These are phyloP conservation scores for Adrianichthys oophorus DNA, from an alignment of 2,797 vertebrate species.

Conservation along the genomic window DNA sequence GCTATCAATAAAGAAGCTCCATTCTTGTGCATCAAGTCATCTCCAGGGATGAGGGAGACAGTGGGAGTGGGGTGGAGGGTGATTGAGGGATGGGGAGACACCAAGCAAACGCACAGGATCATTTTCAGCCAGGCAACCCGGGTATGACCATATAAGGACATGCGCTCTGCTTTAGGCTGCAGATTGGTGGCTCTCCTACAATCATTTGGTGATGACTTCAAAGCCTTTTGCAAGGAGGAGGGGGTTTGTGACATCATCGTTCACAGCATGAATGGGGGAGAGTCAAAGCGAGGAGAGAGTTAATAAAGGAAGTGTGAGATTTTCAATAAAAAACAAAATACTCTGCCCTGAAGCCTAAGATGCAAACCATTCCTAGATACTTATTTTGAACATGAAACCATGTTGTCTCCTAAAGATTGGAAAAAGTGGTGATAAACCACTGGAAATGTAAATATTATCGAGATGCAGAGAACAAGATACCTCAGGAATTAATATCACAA, in stretches of 20 bases:
- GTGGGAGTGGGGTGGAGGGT: constrained; percentile 3
- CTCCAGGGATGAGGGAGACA: constrained; percentile 46
- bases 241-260: constrained; percentile 29
- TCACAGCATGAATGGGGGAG: constrained; percentile 5
- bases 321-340: neutral
- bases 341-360: neutral
- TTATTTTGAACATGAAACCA: no score
- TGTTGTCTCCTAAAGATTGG: no score
- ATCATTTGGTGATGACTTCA: constrained; percentile 30
- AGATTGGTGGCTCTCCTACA: constrained; percentile 48
- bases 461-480: no score
- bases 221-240: constrained; percentile 32
- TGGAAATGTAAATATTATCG: no score
- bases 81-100: constrained; percentile 17
- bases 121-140: constrained; percentile 36
- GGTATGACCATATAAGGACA: constrained; percentile 69
- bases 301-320: no score
- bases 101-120: constrained; percentile 42
- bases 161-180: constrained; percentile 50
- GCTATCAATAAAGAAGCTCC: constrained; percentile 69
- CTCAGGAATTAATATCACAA: no score
- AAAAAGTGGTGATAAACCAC: no score
- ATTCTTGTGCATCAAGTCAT: constrained; percentile 65
- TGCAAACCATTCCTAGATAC: no score
- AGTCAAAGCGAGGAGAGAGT: neutral